A percentile compares a stretch with the other conserved stretches of the same genome.
Evolutionary conservation across 2,888 invertebrate species (phyloP).

Genomic region (Drosophila robusta): DNA sequence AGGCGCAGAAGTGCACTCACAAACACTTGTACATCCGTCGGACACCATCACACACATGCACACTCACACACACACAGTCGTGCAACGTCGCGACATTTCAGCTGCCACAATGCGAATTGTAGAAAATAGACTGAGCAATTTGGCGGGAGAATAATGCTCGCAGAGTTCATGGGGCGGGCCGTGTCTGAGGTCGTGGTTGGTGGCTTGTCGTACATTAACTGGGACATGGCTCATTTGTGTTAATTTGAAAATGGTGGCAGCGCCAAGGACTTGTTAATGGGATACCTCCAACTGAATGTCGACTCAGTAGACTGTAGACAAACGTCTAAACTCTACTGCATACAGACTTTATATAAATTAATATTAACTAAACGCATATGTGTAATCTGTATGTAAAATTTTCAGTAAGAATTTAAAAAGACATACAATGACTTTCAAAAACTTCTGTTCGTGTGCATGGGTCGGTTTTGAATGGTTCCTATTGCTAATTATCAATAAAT

Average conservation of each 20-base stretch:
- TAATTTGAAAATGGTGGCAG: slow-evolving; percentile 37
- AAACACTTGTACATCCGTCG: slow-evolving; percentile 5
- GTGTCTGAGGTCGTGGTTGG: slow-evolving; percentile 14
- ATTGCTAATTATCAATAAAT: no score
- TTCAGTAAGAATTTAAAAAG: slow-evolving; percentile 12
- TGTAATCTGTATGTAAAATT: slow-evolving; percentile 25
- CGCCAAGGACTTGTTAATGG: slow-evolving; percentile 12
- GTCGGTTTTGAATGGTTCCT: slow-evolving; percentile 31
- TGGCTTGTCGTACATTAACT: slow-evolving; percentile 36
- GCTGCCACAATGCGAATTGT: slow-evolving; percentile 38
- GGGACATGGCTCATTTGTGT: slow-evolving; percentile 48
- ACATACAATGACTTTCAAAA: slow-evolving; percentile 59
- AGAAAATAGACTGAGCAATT: slow-evolving; percentile 44
- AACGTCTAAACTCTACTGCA: neutral
- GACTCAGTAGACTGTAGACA: slow-evolving; percentile 33
- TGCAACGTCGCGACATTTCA: slow-evolving; percentile 16
- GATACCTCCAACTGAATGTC: neutral
- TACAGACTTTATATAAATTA: neutral
- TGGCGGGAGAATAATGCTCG: slow-evolving; percentile 36
- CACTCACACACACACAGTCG: slow-evolving; percentile 8
- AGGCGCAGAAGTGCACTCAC: slow-evolving; percentile 55
- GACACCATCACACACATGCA: neutral
- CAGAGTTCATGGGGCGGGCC: slow-evolving; percentile 32
- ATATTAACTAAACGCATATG: neutral
- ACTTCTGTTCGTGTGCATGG: slow-evolving; percentile 68